Evolutionary conservation across 2,888 invertebrate species (phyloP).

Genomic region (Belgica antarctica): DNA sequence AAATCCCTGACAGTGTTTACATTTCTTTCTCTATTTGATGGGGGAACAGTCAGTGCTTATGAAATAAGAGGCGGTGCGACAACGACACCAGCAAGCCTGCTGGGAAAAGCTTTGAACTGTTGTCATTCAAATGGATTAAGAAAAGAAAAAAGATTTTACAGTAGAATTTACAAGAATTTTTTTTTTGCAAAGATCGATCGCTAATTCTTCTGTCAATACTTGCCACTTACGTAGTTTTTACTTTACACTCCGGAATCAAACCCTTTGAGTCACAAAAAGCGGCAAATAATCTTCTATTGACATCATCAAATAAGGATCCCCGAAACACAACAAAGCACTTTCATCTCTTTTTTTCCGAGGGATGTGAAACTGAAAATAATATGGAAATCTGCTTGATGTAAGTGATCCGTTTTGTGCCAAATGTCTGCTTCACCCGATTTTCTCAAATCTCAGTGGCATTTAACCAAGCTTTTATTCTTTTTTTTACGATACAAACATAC

Average conservation of each 20-base stretch:
- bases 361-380: background rate
- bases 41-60: too few relatives aligned
- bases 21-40: background rate
- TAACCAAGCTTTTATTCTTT: too few relatives aligned
- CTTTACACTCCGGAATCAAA: too few relatives aligned
- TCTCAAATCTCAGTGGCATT: background rate
- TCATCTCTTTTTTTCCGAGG: background rate
- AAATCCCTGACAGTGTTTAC: background rate
- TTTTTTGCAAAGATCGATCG: too few relatives aligned
- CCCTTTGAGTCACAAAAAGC: too few relatives aligned
- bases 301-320: too few relatives aligned
- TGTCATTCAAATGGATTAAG: background rate
- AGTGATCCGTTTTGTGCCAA: slow-evolving; percentile 6
- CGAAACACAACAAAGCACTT: too few relatives aligned
- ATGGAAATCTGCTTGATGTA: background rate
- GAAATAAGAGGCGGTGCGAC: background rate
- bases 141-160: background rate
- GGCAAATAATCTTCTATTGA: too few relatives aligned
- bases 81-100: background rate
- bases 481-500: slow-evolving; percentile 3
- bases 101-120: background rate
- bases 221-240: too few relatives aligned
- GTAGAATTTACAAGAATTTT: too few relatives aligned
- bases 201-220: too few relatives aligned
- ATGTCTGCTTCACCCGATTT: background rate